Evolutionary conservation across 2,888 invertebrate species (phyloP), one percentile per base, ranked within the genome.

Genomic region (Cheilosia vernalis): DNA sequence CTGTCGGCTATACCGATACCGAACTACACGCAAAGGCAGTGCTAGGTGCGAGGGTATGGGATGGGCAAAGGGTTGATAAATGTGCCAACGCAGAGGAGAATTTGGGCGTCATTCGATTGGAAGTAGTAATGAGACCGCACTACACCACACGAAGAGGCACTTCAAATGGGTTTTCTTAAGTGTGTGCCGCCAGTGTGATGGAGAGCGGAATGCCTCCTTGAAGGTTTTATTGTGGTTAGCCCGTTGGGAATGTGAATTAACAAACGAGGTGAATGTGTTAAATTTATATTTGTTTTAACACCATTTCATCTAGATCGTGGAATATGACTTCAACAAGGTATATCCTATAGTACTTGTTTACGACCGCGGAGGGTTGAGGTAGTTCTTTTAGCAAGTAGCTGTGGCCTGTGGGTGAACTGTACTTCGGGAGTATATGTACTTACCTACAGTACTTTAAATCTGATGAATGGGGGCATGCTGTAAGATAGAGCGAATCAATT

Each of bases 51-150:
- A 47, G 60, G 60, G 42, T n/a, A 44, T 19, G 67, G 66, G 55
- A 44, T 19, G 67, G 66, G 55, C 51, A 81, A 81, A 81, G 76
- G 81, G 81, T 81, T 81, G 74, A 69, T 81, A 49, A 76, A 76
- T 76, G 64, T 56, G 56, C 60, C 33, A 37, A 13, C 37, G 40
- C 27, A 51, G 60, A 15, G 53, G 51, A 56, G 51, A 56, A 63
- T 76, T 69, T 76, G 64, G 70, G 64, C 74, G 61, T 51, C 56
- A 76, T 69, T 76, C 69, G 69, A 76, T 67, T 76, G 81, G 64
- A 69, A 81, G 73, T 40, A 67, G 80, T 74, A 47, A 55, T 69
- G 78, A 63, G 55, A 70, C 63, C 47, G n/a, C n/a, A 53, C 63
- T 64, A 66, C 10, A 21, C 77, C 30, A 30, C 78, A 78, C 63